These are phyloP conservation scores for Unio pictorum DNA, from an alignment of 2,888 invertebrate species.

Conservation along the genomic window DNA sequence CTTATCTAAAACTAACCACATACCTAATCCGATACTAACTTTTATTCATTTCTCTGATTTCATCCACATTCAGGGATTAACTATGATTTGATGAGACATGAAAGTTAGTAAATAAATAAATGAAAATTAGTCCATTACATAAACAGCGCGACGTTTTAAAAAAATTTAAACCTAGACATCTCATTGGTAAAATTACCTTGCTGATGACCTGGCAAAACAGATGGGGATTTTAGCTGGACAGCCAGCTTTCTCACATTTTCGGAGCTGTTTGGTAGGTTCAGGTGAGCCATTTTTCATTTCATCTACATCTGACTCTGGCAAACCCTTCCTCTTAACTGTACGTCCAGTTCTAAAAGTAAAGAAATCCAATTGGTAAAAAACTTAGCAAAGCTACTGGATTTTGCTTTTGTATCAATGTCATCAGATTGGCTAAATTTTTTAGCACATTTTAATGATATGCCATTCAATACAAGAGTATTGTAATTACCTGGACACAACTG, in stretches of 20 bases:
- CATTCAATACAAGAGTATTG: too few relatives aligned
- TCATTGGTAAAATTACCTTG: constrained; percentile 10
- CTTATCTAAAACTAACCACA: too few relatives aligned
- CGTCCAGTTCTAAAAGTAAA: constrained; percentile 11
- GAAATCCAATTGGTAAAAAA: not conserved
- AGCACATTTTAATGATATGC: too few relatives aligned
- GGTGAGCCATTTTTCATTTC: constrained; percentile 2
- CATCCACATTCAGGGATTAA: too few relatives aligned
- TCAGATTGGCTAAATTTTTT: too few relatives aligned
- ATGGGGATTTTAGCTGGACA: constrained; percentile 55
- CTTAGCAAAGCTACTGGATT: not conserved
- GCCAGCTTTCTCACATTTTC: constrained; percentile 47
- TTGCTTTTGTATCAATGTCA: too few relatives aligned
- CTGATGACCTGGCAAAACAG: constrained; percentile 55
- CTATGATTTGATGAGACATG: too few relatives aligned
- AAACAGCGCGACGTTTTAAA: too few relatives aligned
- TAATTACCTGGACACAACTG: too few relatives aligned
- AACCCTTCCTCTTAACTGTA: constrained; percentile 24
- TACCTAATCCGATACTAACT: too few relatives aligned
- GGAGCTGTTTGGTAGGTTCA: constrained; percentile 29
- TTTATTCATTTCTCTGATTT: too few relatives aligned
- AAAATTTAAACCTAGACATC: too few relatives aligned
- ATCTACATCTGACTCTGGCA: constrained; percentile 14
- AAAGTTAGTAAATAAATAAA: not conserved
- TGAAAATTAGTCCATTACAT: not conserved